phyloP scores from a whole-genome alignment of 2,113 vertebrate genomes.

The Thryonomys swinderianus region DNA sequence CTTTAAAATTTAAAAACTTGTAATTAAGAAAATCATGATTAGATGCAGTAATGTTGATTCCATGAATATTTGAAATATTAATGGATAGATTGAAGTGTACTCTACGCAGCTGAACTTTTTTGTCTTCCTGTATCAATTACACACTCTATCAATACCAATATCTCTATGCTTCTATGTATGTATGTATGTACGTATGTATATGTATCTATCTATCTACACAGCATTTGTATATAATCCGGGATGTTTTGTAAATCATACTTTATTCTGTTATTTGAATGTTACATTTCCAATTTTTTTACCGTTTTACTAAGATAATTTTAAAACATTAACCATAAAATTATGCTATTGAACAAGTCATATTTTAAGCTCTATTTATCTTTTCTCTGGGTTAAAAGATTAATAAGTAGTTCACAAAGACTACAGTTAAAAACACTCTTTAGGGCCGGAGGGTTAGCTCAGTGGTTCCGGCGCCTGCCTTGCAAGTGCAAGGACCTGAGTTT shows the following conservation, averaged over 20 bases:
- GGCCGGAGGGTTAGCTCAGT: too few species aligned
- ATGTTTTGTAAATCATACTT: background rate
- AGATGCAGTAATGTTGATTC: background rate
- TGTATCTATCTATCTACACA: background rate
- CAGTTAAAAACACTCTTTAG: too few species aligned
- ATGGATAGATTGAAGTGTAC: background rate
- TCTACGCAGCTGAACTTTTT: background rate
- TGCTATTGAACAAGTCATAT: background rate
- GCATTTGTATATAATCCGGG: background rate
- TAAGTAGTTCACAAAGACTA: background rate
- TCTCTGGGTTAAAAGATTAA: background rate
- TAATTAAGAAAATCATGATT: background rate
- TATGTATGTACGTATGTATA: too few species aligned
- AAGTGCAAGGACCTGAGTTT: too few species aligned
- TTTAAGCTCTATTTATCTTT: background rate
- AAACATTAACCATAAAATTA: background rate
- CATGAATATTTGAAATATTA: slow-evolving; percentile 1
- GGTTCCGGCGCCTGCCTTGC: too few species aligned
- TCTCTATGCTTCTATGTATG: too few species aligned
- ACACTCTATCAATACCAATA: background rate
- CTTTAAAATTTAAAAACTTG: background rate
- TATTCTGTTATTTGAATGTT: slow-evolving; percentile 3
- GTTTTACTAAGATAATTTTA: background rate
- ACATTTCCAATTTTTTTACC: background rate
- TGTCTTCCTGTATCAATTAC: background rate